Base-by-base conservation (phyloP, 1,140 invertebrate species). In the Cardiocondyla obscurior region DNA sequence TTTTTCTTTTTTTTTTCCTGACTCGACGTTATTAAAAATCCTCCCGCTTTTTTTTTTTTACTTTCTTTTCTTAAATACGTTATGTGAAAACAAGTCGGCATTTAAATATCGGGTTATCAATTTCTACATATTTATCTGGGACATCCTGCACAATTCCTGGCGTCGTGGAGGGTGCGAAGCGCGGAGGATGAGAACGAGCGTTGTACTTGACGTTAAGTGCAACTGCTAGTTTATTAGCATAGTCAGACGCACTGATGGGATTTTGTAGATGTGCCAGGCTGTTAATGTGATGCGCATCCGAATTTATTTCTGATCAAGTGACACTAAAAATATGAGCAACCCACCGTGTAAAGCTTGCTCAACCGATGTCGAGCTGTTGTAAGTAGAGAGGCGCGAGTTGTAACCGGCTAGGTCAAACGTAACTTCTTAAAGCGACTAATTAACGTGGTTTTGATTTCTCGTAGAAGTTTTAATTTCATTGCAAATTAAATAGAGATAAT, bases 241-340 rank as follows among this genome's bases (percentile, higher is more conserved):
- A 28, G 57, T 51, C 58, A 12, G 25, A 1, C 33, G 12, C 16
- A 49, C 12, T 8, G 49, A 69, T 79, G 46, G 46, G 16, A 69
- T 79, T 69, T 69, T 79, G 74, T 79, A 79, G 25, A 69, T 53
- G 62, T 79, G 74, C 74, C 74, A 79, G 74, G 51, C 51, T 67
- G 74, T 69, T 79, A 67, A 79, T 69, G n/a, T 49, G 33, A 79
- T 64, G 74, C 74, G 74, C 46, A 79, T 79, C 33, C 49, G 62
- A 79, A 79, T 79, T 79, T 79, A 79, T 79, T 55, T 79, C 53
- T 79, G 74, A 67, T 79, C 62, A 42, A 67, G 69, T 5, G 57
- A 14, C 6, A 28, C 74, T 49, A 67, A 77, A 77, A 77, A 77
- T 77, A 77, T 30, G 30, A 36, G 58, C 22, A 51, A 77, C 30